Evolutionary conservation across 1,140 invertebrate species (phyloP).

Genomic region (Achroia grisella): DNA sequence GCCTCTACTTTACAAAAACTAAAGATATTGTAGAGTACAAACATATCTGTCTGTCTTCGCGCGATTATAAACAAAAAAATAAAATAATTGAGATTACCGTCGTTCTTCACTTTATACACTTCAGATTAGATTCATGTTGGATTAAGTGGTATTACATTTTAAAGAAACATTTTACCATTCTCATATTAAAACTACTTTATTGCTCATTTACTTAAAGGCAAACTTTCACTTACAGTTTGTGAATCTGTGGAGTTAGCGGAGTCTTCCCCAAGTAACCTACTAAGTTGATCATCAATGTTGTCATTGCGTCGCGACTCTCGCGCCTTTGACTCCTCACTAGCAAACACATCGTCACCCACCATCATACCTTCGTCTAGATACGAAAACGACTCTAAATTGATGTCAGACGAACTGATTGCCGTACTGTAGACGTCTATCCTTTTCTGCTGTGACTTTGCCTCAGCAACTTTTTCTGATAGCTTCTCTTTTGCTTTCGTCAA

Average conservation of each 20-base stretch:
- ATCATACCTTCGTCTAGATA: slow-evolving; percentile 67
- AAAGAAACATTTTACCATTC: slow-evolving; percentile 29
- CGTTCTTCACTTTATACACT: slow-evolving; percentile 6
- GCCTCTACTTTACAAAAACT: slow-evolving; percentile 2
- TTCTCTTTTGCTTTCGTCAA: slow-evolving; percentile 61
- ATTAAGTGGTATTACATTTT: slow-evolving; percentile 30
- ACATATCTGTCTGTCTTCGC: slow-evolving; percentile 1
- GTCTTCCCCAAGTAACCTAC: slow-evolving; percentile 46
- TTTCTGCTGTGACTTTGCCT: slow-evolving; percentile 52
- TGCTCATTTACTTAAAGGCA: slow-evolving; percentile 56
- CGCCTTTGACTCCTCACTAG: slow-evolving; percentile 23
- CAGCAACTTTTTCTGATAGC: slow-evolving; percentile 57
- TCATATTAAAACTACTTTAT: slow-evolving; percentile 33
- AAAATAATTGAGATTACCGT: slow-evolving; percentile 16
- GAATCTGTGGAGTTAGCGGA: slow-evolving; percentile 48
- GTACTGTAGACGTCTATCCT: slow-evolving; percentile 70
- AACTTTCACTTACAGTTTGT: slow-evolving; percentile 55
- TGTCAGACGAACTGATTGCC: slow-evolving; percentile 63
- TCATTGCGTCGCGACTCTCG: slow-evolving; percentile 26
- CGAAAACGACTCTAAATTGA: slow-evolving; percentile 71
- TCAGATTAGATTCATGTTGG: slow-evolving; percentile 38
- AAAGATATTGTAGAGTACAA: slow-evolving; percentile 6
- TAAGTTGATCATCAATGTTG: slow-evolving; percentile 40
- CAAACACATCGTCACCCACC: slow-evolving; percentile 61
- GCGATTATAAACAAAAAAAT: slow-evolving; percentile 13